These are phyloP conservation scores for Pantherophis vulpinus DNA, from an alignment of 2,797 vertebrate genomes.

Conservation along the genomic window DNA sequence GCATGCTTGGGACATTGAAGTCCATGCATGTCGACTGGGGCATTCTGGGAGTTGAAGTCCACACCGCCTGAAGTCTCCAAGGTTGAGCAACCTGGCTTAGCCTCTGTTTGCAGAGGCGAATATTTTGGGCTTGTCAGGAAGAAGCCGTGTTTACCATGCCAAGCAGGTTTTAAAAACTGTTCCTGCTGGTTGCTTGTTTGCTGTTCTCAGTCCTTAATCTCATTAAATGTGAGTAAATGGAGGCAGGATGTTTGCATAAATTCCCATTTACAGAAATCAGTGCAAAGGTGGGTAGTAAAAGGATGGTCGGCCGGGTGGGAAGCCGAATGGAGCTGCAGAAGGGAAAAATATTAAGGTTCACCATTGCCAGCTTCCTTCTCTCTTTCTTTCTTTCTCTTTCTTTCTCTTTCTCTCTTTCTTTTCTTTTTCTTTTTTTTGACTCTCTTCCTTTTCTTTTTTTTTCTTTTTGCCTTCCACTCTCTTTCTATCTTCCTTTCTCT, in stretches of 20 bases:
- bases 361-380: neutral
- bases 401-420: constrained; percentile 5
- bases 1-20: no score
- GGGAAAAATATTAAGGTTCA: fast-evolving
- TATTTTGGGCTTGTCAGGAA: neutral
- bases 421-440: neutral
- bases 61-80: neutral
- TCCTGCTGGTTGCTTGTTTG: neutral
- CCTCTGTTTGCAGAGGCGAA: neutral
- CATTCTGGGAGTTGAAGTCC: neutral
- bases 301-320: neutral
- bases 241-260: neutral
- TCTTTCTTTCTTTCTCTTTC: constrained; percentile 48
- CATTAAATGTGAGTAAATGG: neutral
- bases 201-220: neutral
- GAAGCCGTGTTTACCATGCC: neutral
- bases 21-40: no score
- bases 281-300: neutral
- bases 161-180: neutral
- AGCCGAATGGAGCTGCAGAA: neutral
- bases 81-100: neutral
- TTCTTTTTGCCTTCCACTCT: neutral
- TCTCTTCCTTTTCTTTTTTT: constrained; percentile 42
- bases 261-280: neutral
- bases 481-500: neutral